phyloP scores from a whole-genome alignment of 2,797 vertebrate species.

The Okamejei kenojei region DNA sequence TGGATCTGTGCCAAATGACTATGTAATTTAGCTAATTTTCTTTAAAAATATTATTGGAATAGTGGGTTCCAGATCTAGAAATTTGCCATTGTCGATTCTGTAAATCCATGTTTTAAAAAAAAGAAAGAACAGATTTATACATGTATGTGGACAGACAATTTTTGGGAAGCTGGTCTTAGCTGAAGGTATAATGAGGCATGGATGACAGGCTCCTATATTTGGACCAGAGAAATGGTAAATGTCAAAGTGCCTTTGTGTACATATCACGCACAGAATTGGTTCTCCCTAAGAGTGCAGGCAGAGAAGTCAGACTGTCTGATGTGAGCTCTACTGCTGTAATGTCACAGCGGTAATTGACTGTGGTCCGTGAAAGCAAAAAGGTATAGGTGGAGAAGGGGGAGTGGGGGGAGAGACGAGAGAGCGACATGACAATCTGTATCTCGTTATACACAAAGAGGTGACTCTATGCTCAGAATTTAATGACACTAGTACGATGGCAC shows the following conservation, averaged over 20 bases:
- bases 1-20: no score
- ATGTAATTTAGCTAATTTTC: background rate
- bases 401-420: background rate
- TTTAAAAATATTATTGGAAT: background rate
- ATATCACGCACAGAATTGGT: background rate
- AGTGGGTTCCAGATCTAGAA: background rate
- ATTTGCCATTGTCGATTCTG: background rate
- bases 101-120: background rate
- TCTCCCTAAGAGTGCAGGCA: background rate
- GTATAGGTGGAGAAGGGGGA: background rate
- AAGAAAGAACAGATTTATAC: background rate
- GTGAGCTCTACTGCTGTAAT: background rate
- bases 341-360: conserved; percentile 13
- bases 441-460: background rate
- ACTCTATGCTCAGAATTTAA: conserved; percentile 16
- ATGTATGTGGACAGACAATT: background rate
- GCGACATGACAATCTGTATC: conserved; percentile 27
- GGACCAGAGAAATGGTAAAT: background rate
- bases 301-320: background rate
- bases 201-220: background rate
- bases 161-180: background rate
- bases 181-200: background rate
- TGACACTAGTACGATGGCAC: background rate
- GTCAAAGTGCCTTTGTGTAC: background rate
- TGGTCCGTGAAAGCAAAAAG: conserved; percentile 1